phyloP scores from a whole-genome alignment of 1,140 invertebrate species.

The Heterodera carotae region DNA sequence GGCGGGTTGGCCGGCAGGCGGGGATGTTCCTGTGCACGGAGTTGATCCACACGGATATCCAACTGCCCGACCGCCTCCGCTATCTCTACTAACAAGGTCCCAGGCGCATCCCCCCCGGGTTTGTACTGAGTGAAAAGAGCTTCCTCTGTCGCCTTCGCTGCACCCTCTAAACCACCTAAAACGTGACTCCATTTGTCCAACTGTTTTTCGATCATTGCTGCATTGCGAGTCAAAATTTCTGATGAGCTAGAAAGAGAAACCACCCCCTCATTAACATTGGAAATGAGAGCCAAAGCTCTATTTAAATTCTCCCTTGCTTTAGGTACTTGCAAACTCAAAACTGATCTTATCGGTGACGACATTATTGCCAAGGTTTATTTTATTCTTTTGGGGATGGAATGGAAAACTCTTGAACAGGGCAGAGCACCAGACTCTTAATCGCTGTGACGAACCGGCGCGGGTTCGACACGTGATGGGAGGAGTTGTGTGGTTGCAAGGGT shows the following conservation, averaged over 20 bases:
- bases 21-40: too few relatives aligned
- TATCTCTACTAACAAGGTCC: neutral
- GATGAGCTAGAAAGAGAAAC: neutral
- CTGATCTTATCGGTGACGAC: too few relatives aligned
- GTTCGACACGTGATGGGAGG: too few relatives aligned
- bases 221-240: neutral
- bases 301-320: neutral
- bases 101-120: neutral
- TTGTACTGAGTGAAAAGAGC: neutral
- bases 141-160: neutral
- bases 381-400: too few relatives aligned
- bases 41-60: neutral
- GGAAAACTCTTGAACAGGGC: neutral
- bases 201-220: neutral
- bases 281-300: neutral
- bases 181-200: neutral
- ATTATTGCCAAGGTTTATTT: too few relatives aligned
- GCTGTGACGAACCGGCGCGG: too few relatives aligned
- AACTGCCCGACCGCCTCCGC: neutral
- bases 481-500: too few relatives aligned
- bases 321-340: too few relatives aligned
- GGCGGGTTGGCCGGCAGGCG: neutral
- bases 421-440: slow-evolving; percentile 2
- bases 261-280: neutral
- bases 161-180: neutral